Evolutionary conservation across 2,797 vertebrate species (phyloP).

Genomic region (Apodemus agrarius): DNA sequence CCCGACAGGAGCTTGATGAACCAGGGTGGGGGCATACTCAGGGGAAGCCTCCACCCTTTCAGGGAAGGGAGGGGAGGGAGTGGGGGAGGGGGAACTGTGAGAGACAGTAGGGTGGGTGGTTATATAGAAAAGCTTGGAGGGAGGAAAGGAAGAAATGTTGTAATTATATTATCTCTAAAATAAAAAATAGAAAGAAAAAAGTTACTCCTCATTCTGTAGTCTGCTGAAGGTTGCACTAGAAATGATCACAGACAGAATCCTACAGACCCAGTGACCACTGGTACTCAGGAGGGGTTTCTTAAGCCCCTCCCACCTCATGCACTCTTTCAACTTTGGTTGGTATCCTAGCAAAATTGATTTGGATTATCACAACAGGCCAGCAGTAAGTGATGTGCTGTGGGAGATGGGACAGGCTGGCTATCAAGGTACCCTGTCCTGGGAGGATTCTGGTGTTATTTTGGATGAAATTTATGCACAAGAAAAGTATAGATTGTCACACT

Average conservation of each 20-base stretch:
- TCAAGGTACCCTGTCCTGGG: neutral
- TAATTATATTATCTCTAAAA: neutral
- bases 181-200: neutral
- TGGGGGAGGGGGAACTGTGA: neutral
- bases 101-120: neutral
- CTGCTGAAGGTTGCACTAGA: neutral
- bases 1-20: neutral
- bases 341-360: neutral
- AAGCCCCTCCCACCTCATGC: neutral
- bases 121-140: neutral
- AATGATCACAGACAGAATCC: neutral
- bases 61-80: neutral
- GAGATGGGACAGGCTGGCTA: neutral
- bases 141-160: neutral
- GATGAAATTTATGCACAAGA: neutral
- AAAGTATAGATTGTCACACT: neutral
- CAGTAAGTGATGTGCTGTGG: neutral
- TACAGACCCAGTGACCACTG: neutral
- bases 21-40: neutral
- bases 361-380: no score
- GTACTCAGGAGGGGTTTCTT: neutral
- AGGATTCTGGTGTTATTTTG: neutral
- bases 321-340: neutral
- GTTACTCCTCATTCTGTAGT: neutral
- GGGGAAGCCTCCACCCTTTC: neutral